These are phyloP conservation scores for Patagioenas fasciata DNA, from an alignment of 2,113 vertebrate species.

Conservation along the genomic window DNA sequence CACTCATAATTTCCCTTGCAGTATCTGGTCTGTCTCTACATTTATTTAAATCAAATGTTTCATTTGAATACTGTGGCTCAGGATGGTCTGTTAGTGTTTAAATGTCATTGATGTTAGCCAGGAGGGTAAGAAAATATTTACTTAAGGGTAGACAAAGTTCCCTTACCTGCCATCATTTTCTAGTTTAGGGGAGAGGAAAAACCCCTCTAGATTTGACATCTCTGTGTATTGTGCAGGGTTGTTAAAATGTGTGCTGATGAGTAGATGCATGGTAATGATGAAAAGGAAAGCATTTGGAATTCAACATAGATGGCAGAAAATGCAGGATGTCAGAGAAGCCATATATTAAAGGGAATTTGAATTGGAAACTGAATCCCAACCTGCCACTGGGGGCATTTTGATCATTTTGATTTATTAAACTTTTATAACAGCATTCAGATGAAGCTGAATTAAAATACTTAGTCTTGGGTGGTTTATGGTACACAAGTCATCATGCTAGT, in stretches of 20 bases:
- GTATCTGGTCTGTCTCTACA: not conserved
- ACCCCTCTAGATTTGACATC: constrained; percentile 61
- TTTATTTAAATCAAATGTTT: constrained; percentile 38
- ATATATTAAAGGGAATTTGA: constrained; percentile 82
- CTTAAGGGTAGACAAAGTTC: constrained; percentile 61
- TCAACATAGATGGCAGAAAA: constrained; percentile 71
- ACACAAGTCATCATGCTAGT: constrained; percentile 12
- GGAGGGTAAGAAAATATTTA: constrained; percentile 74
- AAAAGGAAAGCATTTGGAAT: constrained; percentile 75
- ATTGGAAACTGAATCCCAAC: constrained; percentile 79
- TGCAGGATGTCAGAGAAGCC: constrained; percentile 75
- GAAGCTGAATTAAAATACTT: constrained; percentile 75
- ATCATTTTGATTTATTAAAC: constrained; percentile 88
- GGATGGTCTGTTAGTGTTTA: constrained; percentile 22
- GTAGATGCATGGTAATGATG: constrained; percentile 72
- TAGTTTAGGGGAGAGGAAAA: constrained; percentile 34
- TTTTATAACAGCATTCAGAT: constrained; percentile 80
- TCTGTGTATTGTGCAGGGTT: constrained; percentile 59
- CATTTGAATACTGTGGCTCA: not conserved
- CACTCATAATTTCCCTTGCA: constrained; percentile 21
- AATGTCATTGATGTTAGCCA: constrained; percentile 8
- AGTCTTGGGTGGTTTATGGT: constrained; percentile 70
- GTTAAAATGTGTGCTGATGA: constrained; percentile 66
- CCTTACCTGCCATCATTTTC: constrained; percentile 61
- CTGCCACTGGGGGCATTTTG: constrained; percentile 81